A percentile compares a stretch with the other conserved stretches of the same genome.
Evolutionary conservation across 2,113 vertebrate species (phyloP).

Genomic region (Ctenodactylus gundi): DNA sequence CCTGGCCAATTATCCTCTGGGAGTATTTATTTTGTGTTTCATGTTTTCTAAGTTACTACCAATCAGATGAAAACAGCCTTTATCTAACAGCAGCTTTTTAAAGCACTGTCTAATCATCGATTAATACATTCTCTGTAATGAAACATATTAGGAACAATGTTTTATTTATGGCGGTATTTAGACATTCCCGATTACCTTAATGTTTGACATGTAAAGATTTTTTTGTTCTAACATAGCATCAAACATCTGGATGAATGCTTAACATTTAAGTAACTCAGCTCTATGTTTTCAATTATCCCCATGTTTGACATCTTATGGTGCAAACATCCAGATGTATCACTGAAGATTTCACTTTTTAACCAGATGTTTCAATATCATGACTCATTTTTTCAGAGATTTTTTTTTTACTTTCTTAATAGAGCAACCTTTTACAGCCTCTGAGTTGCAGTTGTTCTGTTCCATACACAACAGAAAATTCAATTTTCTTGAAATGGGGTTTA

Average conservation of each 20-base stretch:
- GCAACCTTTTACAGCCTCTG: conserved; percentile 64
- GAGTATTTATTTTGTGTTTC: neutral
- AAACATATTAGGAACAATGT: neutral
- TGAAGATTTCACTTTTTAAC: conserved; percentile 39
- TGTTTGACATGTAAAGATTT: neutral
- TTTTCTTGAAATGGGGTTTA: neutral
- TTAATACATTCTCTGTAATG: neutral
- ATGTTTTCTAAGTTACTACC: neutral
- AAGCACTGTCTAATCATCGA: neutral
- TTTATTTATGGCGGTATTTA: conserved; percentile 36
- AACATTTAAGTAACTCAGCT: conserved; percentile 56
- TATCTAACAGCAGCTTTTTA: neutral
- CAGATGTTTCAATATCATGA: conserved; percentile 47
- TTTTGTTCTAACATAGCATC: neutral
- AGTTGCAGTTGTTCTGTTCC: conserved; percentile 42
- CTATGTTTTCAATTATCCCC: conserved; percentile 49
- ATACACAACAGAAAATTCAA: conserved; percentile 62
- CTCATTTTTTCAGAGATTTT: neutral
- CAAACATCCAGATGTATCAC: conserved; percentile 49
- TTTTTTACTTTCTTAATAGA: conserved; percentile 76
- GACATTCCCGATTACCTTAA: conserved; percentile 15
- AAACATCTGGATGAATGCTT: conserved; percentile 59
- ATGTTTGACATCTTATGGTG: conserved; percentile 33
- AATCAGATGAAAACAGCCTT: neutral
- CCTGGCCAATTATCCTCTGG: neutral